Percentiles rank a stretch among this genome's conserved stretches.
phyloP scores from a whole-genome alignment of 2,113 vertebrate species.

The Urocitellus parryii region DNA sequence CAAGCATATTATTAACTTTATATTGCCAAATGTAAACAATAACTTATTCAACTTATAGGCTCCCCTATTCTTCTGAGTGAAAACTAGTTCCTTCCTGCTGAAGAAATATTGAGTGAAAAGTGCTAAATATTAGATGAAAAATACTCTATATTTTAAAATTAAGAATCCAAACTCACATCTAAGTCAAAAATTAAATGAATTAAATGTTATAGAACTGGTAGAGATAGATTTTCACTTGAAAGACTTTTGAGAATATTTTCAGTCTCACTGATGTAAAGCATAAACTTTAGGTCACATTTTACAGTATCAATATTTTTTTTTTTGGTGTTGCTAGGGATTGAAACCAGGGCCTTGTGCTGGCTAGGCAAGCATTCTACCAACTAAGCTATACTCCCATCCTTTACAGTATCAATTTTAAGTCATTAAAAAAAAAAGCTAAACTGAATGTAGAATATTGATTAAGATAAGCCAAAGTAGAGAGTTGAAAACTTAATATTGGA shows the following conservation, averaged over 20 bases:
- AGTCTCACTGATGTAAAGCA: background rate
- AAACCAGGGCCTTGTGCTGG: too few species aligned
- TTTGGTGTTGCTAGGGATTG: too few species aligned
- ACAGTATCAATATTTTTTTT: too few species aligned
- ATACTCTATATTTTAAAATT: slow-evolving; percentile 8
- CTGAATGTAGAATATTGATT: background rate
- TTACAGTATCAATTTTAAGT: slow-evolving; percentile 5
- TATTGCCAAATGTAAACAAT: slow-evolving; percentile 52
- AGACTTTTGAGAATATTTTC: background rate
- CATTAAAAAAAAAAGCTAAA: background rate
- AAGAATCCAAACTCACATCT: slow-evolving; percentile 20
- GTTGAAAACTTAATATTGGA: background rate
- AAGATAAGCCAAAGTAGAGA: background rate
- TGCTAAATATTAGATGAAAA: slow-evolving; percentile 7
- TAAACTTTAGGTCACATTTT: background rate
- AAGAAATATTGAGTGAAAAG: slow-evolving; percentile 39
- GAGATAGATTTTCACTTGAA: background rate
- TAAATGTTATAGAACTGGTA: background rate
- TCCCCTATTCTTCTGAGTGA: slow-evolving; percentile 17
- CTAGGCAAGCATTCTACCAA: too few species aligned
- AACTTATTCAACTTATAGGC: slow-evolving; percentile 41
- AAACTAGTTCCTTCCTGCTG: background rate
- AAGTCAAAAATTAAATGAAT: slow-evolving; percentile 1
- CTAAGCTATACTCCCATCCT: too few species aligned
- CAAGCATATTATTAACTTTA: slow-evolving; percentile 38